Evolutionary conservation across 2,113 vertebrate genomes (phyloP).

Genomic region (Labrus mixtus): DNA sequence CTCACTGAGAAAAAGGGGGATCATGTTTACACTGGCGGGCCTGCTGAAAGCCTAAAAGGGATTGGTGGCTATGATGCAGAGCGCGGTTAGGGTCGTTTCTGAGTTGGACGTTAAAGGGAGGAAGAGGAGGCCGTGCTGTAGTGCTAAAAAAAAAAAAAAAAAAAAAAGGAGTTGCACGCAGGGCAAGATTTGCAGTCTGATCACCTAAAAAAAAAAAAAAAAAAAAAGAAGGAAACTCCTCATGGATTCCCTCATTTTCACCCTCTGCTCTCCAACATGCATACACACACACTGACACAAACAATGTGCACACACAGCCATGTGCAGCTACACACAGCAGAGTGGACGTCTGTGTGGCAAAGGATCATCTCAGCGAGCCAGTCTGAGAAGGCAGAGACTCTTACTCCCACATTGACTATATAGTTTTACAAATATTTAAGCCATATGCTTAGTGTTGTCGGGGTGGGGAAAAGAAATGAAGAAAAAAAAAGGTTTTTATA

Average conservation of each 20-base stretch:
- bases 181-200: constrained; percentile 41
- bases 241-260: constrained; percentile 34
- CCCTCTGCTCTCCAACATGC: constrained; percentile 27
- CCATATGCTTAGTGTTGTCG: constrained; percentile 83
- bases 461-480: constrained; percentile 41
- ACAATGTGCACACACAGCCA: constrained; percentile 30
- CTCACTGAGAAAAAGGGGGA: constrained; percentile 43
- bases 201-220: constrained; percentile 10
- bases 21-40: constrained; percentile 77
- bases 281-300: neutral
- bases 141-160: constrained; percentile 19
- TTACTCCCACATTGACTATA: constrained; percentile 60
- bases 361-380: constrained; percentile 56
- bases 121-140: constrained; percentile 28
- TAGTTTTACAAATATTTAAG: constrained; percentile 86
- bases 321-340: constrained; percentile 60
- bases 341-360: constrained; percentile 26
- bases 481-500: constrained; percentile 61
- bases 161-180: constrained; percentile 22
- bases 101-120: constrained; percentile 7
- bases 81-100: constrained; percentile 21
- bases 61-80: constrained; percentile 25
- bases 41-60: constrained; percentile 48
- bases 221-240: constrained; percentile 2
- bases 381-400: constrained; percentile 61